Base-by-base conservation (phyloP, 2,113 vertebrate species). In the Oenanthe melanoleuca region DNA sequence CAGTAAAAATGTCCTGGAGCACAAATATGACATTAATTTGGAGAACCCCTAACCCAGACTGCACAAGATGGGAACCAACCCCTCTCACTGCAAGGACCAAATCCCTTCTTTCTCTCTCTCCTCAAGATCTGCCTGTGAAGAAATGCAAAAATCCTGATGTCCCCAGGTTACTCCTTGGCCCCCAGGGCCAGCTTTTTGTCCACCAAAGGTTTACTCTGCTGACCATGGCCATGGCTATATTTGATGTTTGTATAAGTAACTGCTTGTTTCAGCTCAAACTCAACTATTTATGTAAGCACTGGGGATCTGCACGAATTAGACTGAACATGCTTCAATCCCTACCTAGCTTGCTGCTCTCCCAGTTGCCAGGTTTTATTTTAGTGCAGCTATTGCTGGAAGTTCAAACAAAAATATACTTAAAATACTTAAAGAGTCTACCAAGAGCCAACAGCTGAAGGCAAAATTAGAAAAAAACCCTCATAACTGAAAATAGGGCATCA, bases 281-380 rank as follows among this genome's bases (percentile, higher is more conserved):
- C 31, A 82, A 57, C 63, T 50, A 50, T 88, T 89, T 78, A 59
- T 72, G 47, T 65, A 86, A 90, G 88, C 71, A 64, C 25, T 34
- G 65, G 57, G 65, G 37, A 67, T 31, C 49, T 26, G 66, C 65
- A 94, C 29, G 19, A 83, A 86, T 50, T 55, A 38, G 57, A 71
- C 71, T 83, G 63, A 86, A 42, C 31, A 61, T 1, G 7, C 63
- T 80, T 50, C 57, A 75, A 60, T 87, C 82, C 81, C 50, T 89
- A 93, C 87, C 93, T 71, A 89, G 77, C 57, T 52, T 15, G 12
- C 78, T 77, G 21, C 21, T 69, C 86, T 75, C 70, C 81, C 90
- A 88, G 92, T 60, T 88, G 72, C 75, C 90, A 80, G 26, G 64
- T 90, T 83, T 92, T 93, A 94, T 96, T 96, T 96, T 89, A 83